phyloP scores from a whole-genome alignment of 2,113 vertebrate species.

The Arizona elegans region DNA sequence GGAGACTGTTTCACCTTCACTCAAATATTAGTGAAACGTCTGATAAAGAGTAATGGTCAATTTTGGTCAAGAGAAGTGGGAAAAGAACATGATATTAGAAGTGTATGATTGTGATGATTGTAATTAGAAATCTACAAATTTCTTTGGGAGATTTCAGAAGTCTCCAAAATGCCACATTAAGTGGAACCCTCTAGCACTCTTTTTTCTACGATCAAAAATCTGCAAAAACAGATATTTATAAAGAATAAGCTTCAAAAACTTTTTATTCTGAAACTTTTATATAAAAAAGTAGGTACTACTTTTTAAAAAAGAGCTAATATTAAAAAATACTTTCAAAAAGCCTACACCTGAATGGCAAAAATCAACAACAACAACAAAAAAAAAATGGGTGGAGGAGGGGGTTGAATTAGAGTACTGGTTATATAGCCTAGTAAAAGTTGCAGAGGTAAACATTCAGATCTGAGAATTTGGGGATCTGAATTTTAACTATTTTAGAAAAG shows the following conservation, averaged over 20 bases:
- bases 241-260: neutral
- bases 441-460: neutral
- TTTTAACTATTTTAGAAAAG: neutral
- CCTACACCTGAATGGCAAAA: neutral
- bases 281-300: neutral
- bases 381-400: neutral
- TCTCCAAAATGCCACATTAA: neutral
- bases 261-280: neutral
- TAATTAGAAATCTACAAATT: neutral
- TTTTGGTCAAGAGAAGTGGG: neutral
- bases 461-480: neutral
- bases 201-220: neutral
- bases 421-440: neutral
- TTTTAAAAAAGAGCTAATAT: neutral
- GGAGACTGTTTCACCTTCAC: neutral
- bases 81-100: neutral
- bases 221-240: neutral
- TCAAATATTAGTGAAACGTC: neutral
- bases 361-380: neutral
- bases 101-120: neutral
- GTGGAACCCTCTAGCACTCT: neutral
- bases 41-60: neutral
- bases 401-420: neutral
- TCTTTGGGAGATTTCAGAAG: neutral
- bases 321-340: neutral